Percentiles rank a stretch among this genome's conserved stretches.
phyloP scores from a whole-genome alignment of 2,888 invertebrate species.

The Sarcophaga caerulescens region DNA sequence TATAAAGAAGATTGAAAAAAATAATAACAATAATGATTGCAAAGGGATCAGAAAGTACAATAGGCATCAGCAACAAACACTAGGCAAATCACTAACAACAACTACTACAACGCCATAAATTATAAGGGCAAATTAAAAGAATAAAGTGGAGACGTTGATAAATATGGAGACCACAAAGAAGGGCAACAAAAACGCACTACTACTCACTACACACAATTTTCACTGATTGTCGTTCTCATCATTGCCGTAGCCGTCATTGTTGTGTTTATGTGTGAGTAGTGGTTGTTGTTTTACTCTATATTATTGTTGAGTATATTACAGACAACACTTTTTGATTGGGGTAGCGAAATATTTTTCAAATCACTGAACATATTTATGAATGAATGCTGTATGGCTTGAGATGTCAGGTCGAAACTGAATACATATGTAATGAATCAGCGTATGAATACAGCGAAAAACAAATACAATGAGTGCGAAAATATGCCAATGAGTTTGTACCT shows the following conservation, averaged over 20 bases:
- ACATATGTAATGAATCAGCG: too few species aligned
- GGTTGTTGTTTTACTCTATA: neutral
- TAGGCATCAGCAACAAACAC: slow-evolving; percentile 18
- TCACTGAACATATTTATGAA: neutral
- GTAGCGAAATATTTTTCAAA: neutral
- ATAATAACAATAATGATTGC: slow-evolving; percentile 11
- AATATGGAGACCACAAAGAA: slow-evolving; percentile 36
- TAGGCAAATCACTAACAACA: slow-evolving; percentile 33
- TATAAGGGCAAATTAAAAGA: slow-evolving; percentile 54
- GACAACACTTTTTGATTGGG: neutral
- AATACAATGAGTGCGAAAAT: too few species aligned
- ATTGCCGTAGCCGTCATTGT: neutral
- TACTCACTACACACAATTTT: slow-evolving; percentile 37
- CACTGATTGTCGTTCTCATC: slow-evolving; percentile 22
- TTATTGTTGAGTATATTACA: slow-evolving; percentile 4
- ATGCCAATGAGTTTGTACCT: too few species aligned
- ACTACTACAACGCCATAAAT: slow-evolving; percentile 22
- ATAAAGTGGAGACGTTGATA: slow-evolving; percentile 47
- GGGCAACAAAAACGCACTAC: slow-evolving; percentile 40
- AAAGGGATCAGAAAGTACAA: slow-evolving; percentile 45
- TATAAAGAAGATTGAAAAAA: slow-evolving; percentile 29
- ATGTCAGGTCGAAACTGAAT: too few species aligned
- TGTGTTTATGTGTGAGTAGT: neutral
- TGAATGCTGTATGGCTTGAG: neutral
- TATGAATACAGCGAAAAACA: too few species aligned